Evolutionary conservation across 2,888 invertebrate genomes (phyloP).

Genomic region (Colletes collaris): DNA sequence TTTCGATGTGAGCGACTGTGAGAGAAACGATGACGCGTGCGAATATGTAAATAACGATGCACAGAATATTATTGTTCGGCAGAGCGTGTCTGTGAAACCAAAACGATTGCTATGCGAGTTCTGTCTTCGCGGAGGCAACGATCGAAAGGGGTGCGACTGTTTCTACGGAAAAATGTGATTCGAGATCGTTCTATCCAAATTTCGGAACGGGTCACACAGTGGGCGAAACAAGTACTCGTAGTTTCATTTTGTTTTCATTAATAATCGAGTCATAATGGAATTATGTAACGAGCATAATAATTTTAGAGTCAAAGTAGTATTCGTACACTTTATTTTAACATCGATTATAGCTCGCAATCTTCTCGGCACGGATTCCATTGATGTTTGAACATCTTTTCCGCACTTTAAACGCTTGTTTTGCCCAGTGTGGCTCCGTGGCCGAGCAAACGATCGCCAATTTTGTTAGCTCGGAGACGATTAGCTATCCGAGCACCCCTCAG

Average conservation of each 20-base stretch:
- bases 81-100: slow-evolving; percentile 66
- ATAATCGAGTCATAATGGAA: no score
- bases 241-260: no score
- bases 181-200: neutral
- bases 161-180: slow-evolving; percentile 10
- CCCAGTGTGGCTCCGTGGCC: neutral
- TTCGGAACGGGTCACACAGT: no score
- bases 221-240: no score
- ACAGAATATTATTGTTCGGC: slow-evolving; percentile 66
- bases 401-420: no score
- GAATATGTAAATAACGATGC: slow-evolving; percentile 69
- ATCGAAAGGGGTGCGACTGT: slow-evolving; percentile 3
- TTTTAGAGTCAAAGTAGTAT: no score
- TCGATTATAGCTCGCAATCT: no score
- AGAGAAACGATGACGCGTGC: slow-evolving; percentile 47
- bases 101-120: slow-evolving; percentile 30
- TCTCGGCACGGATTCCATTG: no score
- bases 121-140: slow-evolving; percentile 20
- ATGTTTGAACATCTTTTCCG: no score
- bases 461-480: neutral
- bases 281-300: no score
- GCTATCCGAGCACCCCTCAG: slow-evolving; percentile 21
- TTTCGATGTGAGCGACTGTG: slow-evolving; percentile 63
- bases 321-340: no score
- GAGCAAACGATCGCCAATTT: neutral